Conservation (phyloP, 2,888 invertebrate species). For the Acrobasis suavella region DNA sequence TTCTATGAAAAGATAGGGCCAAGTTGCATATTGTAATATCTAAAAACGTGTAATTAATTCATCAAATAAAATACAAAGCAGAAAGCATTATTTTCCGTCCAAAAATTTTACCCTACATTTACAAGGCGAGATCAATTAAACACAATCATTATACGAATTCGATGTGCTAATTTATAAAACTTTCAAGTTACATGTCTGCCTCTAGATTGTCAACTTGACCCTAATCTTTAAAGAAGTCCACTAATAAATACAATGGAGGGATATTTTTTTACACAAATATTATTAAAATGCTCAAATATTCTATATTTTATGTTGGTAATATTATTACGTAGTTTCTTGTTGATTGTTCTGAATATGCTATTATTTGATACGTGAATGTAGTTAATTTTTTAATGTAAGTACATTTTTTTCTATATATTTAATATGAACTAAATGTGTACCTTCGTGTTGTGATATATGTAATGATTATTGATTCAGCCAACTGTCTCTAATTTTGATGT, state of each 20-base stretch:
- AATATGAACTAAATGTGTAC: slow-evolving; percentile 58
- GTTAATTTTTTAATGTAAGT: slow-evolving; percentile 58
- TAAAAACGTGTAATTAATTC: neutral
- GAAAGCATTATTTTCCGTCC: slow-evolving; percentile 23
- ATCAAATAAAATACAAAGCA: slow-evolving; percentile 5
- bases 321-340: slow-evolving; percentile 73
- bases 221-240: slow-evolving; percentile 50
- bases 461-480: slow-evolving; percentile 61
- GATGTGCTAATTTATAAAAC: neutral
- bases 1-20: slow-evolving; percentile 46
- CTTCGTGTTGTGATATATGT: slow-evolving; percentile 79
- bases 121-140: slow-evolving; percentile 6
- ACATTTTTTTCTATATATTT: slow-evolving; percentile 55
- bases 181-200: neutral
- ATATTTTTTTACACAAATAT: slow-evolving; percentile 77
- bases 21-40: slow-evolving; percentile 29
- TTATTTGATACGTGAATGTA: slow-evolving; percentile 62
- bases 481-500: slow-evolving; percentile 60
- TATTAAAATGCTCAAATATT: slow-evolving; percentile 77
- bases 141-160: neutral
- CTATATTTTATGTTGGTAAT: slow-evolving; percentile 76
- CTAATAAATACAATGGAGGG: slow-evolving; percentile 54
- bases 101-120: slow-evolving; percentile 1
- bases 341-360: slow-evolving; percentile 61
- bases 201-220: slow-evolving; percentile 37